These are phyloP conservation scores for Apis dorsata DNA, from an alignment of 1,140 invertebrate species.

Conservation along the genomic window DNA sequence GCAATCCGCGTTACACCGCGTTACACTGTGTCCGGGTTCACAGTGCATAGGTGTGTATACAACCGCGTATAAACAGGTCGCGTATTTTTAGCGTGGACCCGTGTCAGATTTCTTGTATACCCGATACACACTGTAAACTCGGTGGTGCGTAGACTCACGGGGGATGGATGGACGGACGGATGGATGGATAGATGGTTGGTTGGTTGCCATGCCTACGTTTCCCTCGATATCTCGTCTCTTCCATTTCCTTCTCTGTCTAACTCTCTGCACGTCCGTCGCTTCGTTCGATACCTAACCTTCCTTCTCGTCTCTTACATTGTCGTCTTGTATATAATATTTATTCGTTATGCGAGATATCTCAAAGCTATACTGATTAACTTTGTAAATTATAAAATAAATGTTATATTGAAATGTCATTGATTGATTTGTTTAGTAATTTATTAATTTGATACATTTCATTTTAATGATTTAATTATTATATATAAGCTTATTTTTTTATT, in stretches of 20 bases:
- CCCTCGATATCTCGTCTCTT: background rate
- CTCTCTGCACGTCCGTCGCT: background rate
- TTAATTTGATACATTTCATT: no score
- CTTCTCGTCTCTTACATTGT: background rate
- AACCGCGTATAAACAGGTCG: constrained; percentile 37
- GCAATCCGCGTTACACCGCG: background rate
- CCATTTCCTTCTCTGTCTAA: background rate
- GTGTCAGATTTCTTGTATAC: constrained; percentile 56
- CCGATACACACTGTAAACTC: constrained; percentile 53
- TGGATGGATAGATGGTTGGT: constrained; percentile 43
- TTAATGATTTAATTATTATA: no score
- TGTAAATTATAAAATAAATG: no score
- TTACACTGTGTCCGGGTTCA: background rate
- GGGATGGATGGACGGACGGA: background rate
- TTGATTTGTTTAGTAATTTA: no score
- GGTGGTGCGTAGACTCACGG: constrained; percentile 8
- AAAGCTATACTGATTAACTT: no score
- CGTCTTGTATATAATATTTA: constrained; percentile 8
- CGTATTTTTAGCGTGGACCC: constrained; percentile 49
- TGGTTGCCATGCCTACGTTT: constrained; percentile 59
- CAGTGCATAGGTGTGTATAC: constrained; percentile 12
- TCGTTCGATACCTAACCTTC: constrained; percentile 44
- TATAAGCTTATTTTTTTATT: no score
- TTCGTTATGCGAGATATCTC: no score
- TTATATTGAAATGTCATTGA: no score